These are phyloP conservation scores for Serinus canaria DNA, from an alignment of 2,113 vertebrate species.

Conservation along the genomic window DNA sequence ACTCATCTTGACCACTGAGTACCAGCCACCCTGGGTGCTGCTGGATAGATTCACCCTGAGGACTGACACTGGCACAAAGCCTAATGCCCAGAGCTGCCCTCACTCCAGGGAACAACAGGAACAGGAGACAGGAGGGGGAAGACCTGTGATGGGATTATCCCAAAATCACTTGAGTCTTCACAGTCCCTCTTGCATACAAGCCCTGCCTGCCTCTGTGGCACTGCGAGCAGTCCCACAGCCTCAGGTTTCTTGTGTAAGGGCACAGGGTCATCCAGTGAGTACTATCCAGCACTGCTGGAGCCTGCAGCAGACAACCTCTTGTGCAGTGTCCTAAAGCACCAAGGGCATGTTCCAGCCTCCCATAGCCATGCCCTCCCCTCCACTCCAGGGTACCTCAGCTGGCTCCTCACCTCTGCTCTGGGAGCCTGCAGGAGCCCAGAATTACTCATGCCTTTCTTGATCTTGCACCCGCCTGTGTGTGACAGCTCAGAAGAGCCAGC, in stretches of 20 bases:
- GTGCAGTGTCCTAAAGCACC: rapidly evolving
- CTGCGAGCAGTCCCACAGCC: not conserved
- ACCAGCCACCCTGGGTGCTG: not conserved
- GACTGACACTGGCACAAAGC: not conserved
- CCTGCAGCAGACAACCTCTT: not conserved
- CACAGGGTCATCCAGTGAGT: not conserved
- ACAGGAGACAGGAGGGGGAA: not conserved
- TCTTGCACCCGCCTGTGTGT: not conserved
- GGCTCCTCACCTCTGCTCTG: not conserved
- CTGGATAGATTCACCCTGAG: not conserved
- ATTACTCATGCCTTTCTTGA: not conserved
- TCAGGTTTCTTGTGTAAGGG: not conserved
- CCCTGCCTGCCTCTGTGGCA: not conserved
- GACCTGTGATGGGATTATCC: not conserved
- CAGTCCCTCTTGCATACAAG: not conserved
- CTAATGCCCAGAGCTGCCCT: not conserved
- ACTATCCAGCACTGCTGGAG: not conserved
- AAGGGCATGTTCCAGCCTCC: not conserved
- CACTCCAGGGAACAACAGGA: not conserved
- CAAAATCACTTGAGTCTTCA: not conserved
- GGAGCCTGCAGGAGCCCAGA: not conserved
- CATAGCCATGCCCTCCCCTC: not conserved
- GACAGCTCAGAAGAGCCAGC: slow-evolving; percentile 18
- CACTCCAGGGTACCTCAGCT: not conserved
- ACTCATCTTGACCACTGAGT: not conserved